These are phyloP conservation scores for Petrocephalus microphthalmus DNA, from an alignment of 2,113 vertebrate species.

Conservation along the genomic window DNA sequence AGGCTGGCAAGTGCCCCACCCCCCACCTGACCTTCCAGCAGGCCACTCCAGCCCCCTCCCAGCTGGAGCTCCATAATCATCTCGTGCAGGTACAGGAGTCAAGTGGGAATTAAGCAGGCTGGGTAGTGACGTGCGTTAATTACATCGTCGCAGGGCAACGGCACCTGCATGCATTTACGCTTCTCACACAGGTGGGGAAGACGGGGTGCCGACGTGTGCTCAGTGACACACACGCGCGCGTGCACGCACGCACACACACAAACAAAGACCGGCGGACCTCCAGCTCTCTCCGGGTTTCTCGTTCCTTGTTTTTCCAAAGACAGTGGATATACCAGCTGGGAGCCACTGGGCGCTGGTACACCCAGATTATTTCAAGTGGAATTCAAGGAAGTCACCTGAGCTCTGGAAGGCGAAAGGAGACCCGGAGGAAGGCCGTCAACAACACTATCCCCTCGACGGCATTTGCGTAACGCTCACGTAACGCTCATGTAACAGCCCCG, in stretches of 20 bases:
- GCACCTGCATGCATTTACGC: slow-evolving; percentile 66
- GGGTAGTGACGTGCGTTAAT: slow-evolving; percentile 72
- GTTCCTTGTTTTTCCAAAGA: background rate
- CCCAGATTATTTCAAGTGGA: slow-evolving; percentile 36
- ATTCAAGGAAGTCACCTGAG: slow-evolving; percentile 18
- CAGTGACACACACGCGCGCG: background rate
- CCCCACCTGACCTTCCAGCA: slow-evolving; percentile 14
- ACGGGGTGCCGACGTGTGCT: background rate
- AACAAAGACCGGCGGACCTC: background rate
- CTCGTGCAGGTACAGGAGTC: slow-evolving; percentile 69
- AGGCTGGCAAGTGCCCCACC: slow-evolving; percentile 9
- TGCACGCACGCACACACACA: background rate
- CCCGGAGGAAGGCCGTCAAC: slow-evolving; percentile 24
- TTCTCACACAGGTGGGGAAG: slow-evolving; percentile 33
- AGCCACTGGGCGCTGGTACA: slow-evolving; percentile 19
- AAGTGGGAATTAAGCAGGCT: slow-evolving; percentile 72
- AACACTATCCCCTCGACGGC: slow-evolving; percentile 11
- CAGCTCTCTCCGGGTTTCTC: background rate
- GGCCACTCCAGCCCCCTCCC: slow-evolving; percentile 30
- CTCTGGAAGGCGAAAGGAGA: slow-evolving; percentile 35
- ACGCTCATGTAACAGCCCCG: slow-evolving; percentile 30
- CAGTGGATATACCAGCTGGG: background rate
- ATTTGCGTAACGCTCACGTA: slow-evolving; percentile 9
- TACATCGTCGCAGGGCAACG: slow-evolving; percentile 52
- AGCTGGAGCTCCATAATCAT: slow-evolving; percentile 65